phyloP scores from a whole-genome alignment of 2,888 invertebrate species.

The Gerris lacustris region DNA sequence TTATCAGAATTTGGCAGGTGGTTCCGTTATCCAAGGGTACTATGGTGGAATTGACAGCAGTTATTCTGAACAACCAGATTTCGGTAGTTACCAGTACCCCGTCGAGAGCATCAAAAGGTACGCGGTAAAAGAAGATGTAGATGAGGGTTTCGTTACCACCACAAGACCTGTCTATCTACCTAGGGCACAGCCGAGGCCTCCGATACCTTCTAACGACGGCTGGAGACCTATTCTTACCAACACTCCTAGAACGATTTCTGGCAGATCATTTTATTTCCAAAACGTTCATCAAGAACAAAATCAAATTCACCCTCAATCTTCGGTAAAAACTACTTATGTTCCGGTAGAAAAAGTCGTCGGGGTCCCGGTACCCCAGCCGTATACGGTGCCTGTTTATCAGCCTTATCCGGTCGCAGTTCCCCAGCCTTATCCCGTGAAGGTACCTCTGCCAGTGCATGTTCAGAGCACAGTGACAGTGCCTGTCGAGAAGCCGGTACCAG shows the following conservation, averaged over 20 bases:
- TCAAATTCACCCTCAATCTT: not conserved
- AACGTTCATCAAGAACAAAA: not conserved
- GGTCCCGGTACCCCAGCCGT: not conserved
- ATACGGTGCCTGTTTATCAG: not conserved
- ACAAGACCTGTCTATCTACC: not conserved
- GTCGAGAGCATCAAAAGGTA: not conserved
- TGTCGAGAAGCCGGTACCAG: not conserved
- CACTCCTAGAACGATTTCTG: not conserved
- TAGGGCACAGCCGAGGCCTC: not conserved
- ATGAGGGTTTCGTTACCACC: not conserved
- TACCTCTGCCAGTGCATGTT: not conserved
- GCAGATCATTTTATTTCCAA: not conserved
- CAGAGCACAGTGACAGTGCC: not conserved
- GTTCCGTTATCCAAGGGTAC: too few species aligned
- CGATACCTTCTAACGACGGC: not conserved
- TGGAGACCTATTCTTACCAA: not conserved
- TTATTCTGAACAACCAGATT: not conserved
- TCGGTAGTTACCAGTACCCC: not conserved
- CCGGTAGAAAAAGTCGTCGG: not conserved
- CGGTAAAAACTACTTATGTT: not conserved
- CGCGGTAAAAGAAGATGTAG: not conserved
- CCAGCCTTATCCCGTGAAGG: not conserved
- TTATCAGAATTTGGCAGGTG: too few species aligned
- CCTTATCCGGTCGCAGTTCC: not conserved
- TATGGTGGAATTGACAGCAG: too few species aligned